phyloP scores from a whole-genome alignment of 2,888 invertebrate genomes.

The Spatulosminthurus flaviceps region DNA sequence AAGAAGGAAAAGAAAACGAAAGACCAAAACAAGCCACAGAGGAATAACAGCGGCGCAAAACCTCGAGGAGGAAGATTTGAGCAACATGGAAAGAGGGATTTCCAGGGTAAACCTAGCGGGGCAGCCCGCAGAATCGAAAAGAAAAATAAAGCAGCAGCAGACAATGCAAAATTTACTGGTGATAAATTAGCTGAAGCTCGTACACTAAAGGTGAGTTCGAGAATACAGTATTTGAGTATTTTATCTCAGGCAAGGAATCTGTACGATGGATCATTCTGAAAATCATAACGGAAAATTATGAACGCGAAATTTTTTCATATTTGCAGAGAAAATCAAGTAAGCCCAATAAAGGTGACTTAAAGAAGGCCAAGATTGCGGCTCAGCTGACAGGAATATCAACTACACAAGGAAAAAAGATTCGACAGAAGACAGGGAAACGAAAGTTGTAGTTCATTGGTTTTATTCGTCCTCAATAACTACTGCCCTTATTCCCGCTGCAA shows the following conservation, averaged over 20 bases:
- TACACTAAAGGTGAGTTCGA: constrained; percentile 55
- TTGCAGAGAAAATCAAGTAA: constrained; percentile 58
- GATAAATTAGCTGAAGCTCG: constrained; percentile 58
- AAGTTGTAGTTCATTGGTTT: not conserved
- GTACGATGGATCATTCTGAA: no score
- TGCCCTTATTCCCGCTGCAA: no score
- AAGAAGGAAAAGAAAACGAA: constrained; percentile 50
- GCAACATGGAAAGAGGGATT: not conserved
- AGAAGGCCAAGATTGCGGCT: constrained; percentile 55
- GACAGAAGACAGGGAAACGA: not conserved
- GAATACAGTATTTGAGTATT: no score
- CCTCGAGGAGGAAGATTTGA: constrained; percentile 65
- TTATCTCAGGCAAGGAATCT: no score
- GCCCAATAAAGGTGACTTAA: constrained; percentile 53
- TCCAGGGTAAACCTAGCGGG: not conserved
- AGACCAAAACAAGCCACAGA: constrained; percentile 34
- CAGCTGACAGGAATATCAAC: constrained; percentile 52
- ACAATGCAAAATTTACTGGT: constrained; percentile 48
- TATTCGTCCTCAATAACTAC: no score
- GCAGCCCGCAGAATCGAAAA: constrained; percentile 29
- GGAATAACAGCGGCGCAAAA: no score
- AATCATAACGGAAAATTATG: no score
- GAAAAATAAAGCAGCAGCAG: not conserved
- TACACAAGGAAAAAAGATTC: constrained; percentile 17
- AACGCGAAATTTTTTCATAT: constrained; percentile 7